Percentiles rank a stretch among this genome's conserved stretches.
Evolutionary conservation across 1,140 invertebrate species (phyloP).

Genomic region (Littorina saxatilis): DNA sequence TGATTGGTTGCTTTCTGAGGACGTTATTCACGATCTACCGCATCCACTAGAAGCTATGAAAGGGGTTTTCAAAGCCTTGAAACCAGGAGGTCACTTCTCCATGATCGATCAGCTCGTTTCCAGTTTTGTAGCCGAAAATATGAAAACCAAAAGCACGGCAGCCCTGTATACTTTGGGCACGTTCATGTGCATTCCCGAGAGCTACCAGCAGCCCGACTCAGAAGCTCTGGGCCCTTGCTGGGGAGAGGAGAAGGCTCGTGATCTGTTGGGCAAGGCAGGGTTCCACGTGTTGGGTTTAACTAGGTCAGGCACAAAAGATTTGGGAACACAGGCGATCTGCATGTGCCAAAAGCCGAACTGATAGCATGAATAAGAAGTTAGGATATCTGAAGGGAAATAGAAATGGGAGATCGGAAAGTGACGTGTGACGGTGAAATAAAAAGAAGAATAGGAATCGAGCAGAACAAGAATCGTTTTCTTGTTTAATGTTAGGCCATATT

Average conservation of each 20-base stretch:
- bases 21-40: conserved; percentile 13
- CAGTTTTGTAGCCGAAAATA: conserved; percentile 42
- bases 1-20: conserved; percentile 40
- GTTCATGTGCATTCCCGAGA: conserved; percentile 44
- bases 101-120: conserved; percentile 47
- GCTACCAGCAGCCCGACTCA: too few relatives aligned
- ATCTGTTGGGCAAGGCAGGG: background rate
- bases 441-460: too few relatives aligned
- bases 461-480: too few relatives aligned
- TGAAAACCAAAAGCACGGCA: conserved; percentile 62
- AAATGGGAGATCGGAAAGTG: too few relatives aligned
- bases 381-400: too few relatives aligned
- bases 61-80: conserved; percentile 40
- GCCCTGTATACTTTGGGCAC: conserved; percentile 43
- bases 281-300: too few relatives aligned
- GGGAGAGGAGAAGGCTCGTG: conserved; percentile 29
- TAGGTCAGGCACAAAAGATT: too few relatives aligned
- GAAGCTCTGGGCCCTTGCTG: too few relatives aligned
- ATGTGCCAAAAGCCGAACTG: background rate
- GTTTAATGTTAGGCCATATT: too few relatives aligned
- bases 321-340: background rate
- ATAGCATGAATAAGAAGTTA: background rate
- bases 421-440: too few relatives aligned
- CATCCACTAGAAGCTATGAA: conserved; percentile 26
- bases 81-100: conserved; percentile 44